Percentiles rank a stretch among this genome's conserved stretches.
These are phyloP conservation scores for Mormyrus lacerda DNA, from an alignment of 2,113 vertebrate species.

Conservation along the genomic window DNA sequence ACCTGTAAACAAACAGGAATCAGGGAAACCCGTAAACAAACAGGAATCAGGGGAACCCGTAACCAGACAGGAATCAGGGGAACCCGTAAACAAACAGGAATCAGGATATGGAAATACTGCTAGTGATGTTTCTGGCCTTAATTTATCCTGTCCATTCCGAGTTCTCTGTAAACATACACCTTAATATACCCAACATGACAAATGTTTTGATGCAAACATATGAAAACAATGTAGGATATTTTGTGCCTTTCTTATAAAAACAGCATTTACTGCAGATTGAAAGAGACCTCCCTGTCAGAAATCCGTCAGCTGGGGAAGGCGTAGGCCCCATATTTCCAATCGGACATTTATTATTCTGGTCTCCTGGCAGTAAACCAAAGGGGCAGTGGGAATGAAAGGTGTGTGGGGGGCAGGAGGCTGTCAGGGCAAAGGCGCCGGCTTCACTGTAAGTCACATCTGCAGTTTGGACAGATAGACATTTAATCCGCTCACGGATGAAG, in stretches of 20 bases:
- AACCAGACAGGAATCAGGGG: too few relatives aligned
- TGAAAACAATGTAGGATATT: not conserved
- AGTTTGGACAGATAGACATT: constrained; percentile 58
- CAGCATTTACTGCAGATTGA: not conserved
- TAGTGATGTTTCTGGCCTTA: not conserved
- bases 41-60: too few relatives aligned
- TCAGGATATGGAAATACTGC: not conserved
- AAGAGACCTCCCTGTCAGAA: not conserved
- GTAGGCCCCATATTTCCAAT: not conserved
- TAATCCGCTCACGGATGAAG: constrained; percentile 69
- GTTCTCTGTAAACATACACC: not conserved
- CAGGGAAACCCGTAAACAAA: too few relatives aligned
- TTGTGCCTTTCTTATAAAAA: not conserved
- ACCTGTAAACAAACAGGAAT: too few relatives aligned
- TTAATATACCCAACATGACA: not conserved
- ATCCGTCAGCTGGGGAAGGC: not conserved
- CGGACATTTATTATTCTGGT: not conserved
- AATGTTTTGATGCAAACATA: not conserved
- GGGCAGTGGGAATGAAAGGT: constrained; percentile 4
- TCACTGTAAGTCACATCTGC: constrained; percentile 62
- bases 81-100: not conserved
- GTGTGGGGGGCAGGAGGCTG: constrained; percentile 30
- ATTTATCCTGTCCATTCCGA: not conserved
- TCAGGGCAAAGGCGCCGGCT: constrained; percentile 34
- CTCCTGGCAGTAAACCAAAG: not conserved